A percentile compares a stretch with the other conserved stretches of the same genome.
Evolutionary conservation across 2,888 invertebrate species (phyloP).

Genomic region (Phytoseiulus persimilis): DNA sequence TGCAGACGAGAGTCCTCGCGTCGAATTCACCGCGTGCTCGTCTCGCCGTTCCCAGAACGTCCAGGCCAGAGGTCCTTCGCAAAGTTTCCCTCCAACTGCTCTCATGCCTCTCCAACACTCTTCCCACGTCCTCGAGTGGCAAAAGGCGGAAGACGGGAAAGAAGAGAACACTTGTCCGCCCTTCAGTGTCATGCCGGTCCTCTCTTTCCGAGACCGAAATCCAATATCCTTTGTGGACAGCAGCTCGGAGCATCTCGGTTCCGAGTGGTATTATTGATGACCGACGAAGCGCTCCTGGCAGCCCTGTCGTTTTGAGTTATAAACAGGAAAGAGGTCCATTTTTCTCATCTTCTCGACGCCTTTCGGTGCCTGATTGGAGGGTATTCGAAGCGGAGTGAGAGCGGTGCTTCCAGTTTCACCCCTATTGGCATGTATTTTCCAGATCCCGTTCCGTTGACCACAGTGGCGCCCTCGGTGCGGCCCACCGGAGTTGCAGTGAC

Average conservation of each 20-base stretch:
- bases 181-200: not conserved
- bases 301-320: not conserved
- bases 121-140: not conserved
- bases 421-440: too few species aligned
- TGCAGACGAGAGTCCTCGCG: not conserved
- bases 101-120: not conserved
- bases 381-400: too few species aligned
- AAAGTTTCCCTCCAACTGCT: not conserved
- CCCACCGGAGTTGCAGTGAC: too few species aligned
- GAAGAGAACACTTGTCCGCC: not conserved
- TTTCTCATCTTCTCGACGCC: not conserved
- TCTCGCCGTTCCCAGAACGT: not conserved
- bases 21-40: not conserved
- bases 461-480: too few species aligned
- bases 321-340: not conserved
- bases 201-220: not conserved
- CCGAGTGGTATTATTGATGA: not conserved
- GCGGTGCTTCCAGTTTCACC: too few species aligned
- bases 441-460: too few species aligned
- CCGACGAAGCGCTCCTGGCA: not conserved
- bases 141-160: not conserved
- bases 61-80: not conserved
- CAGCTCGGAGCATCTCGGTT: not conserved
- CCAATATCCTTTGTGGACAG: constrained; percentile 5
- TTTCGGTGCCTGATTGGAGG: not conserved